Base-by-base conservation (phyloP, 2,888 invertebrate genomes). In the Myopa testacea region DNA sequence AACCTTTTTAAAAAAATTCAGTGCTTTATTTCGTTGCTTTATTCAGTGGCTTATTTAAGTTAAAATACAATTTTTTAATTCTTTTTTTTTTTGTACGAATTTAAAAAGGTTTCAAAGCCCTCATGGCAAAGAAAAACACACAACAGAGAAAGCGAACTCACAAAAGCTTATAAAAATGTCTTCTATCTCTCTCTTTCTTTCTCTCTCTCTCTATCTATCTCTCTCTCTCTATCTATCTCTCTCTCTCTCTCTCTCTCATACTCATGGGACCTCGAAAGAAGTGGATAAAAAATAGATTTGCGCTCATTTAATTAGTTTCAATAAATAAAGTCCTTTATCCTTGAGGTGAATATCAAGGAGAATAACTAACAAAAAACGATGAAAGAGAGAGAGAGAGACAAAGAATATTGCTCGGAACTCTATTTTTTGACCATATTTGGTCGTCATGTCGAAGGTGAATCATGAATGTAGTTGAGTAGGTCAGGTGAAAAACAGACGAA, bases 391-490 rank as follows among this genome's bases (percentile, higher is more conserved):
- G 10, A 16, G 55, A 55, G 10, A 16, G 1, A 37, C 4, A 37
- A 38, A 38, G 12, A 65, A 37, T 34, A 16, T 34, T 12, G 45
- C 1, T 45, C 7, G 50, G 16, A 40, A 40, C 60, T 73, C 10
- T 45, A 6, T 45, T 19, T 40, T 75, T 68, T 75, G 37, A 58
- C 75, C 75, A 75, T 75, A 75, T 75, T 75, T 75, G 75, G 75
- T 34, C n/a, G 12, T 40, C n/a, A 38, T 45, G 40, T 34, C 37
- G 26, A 7, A 60, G 60, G 10, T 58, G 19, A 52, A 37, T 62
- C 62, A 14, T 19, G n/a, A 76, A 70, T 76, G 76, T 76, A 76
- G 76, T 76, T 69, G 76, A 76, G 69, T 76, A 76, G 76, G 76
- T 76, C 76, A 76, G 76, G 76, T 34, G 12, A 37, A 55, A 6